phyloP scores from a whole-genome alignment of 1,140 invertebrate genomes.

The Megalonaias nervosa region DNA sequence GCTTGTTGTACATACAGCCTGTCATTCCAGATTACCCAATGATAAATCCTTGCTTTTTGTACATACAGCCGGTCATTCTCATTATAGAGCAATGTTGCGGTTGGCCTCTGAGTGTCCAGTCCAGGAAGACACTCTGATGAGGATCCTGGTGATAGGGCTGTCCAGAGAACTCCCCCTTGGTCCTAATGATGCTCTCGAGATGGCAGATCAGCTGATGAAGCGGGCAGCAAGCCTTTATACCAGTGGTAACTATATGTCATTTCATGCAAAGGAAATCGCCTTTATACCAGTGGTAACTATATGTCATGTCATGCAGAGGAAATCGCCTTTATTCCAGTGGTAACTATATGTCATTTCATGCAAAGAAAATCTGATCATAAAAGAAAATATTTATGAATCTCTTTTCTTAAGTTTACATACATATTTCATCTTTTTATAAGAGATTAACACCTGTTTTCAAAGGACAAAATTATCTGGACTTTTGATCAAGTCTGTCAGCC shows the following conservation, averaged over 20 bases:
- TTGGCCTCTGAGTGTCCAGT: slow-evolving; percentile 91
- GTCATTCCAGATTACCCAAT: too few relatives aligned
- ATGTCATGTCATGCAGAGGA: too few relatives aligned
- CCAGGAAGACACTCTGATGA: slow-evolving; percentile 84
- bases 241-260: slow-evolving; percentile 63
- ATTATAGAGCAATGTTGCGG: slow-evolving; percentile 79
- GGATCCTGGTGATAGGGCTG: slow-evolving; percentile 86
- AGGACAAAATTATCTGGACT: too few relatives aligned
- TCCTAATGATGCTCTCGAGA: slow-evolving; percentile 86
- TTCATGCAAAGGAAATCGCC: slow-evolving; percentile 54
- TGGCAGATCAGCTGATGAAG: slow-evolving; percentile 87
- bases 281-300: slow-evolving; percentile 75
- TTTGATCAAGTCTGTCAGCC: too few relatives aligned
- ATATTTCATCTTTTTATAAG: too few relatives aligned
- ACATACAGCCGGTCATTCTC: neutral
- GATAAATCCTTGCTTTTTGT: too few relatives aligned
- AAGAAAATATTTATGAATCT: too few relatives aligned
- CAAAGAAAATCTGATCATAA: too few relatives aligned
- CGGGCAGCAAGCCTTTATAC: slow-evolving; percentile 84
- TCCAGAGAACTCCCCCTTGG: slow-evolving; percentile 88
- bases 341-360: slow-evolving; percentile 5
- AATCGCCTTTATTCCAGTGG: slow-evolving; percentile 78
- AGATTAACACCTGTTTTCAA: too few relatives aligned
- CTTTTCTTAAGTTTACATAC: too few relatives aligned
- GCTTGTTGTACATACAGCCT: too few relatives aligned